Conservation (phyloP, 2,797 vertebrate species). For the Silurus lanzhouensis region DNA sequence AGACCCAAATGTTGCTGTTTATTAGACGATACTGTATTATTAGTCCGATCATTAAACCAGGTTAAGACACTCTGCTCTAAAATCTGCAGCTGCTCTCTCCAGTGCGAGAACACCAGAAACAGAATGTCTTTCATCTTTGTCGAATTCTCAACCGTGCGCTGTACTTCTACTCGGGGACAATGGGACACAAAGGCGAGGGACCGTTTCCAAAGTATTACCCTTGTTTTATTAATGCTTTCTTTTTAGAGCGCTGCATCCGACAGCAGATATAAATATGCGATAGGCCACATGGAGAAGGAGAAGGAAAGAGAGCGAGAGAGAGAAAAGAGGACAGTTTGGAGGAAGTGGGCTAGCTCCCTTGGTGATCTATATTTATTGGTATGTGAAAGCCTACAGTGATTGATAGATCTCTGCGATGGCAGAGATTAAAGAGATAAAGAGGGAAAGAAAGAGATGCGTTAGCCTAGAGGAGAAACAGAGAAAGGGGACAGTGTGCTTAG, state of each 20-base stretch:
- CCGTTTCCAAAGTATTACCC: neutral
- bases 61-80: constrained; percentile 23
- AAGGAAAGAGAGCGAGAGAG: constrained; percentile 37
- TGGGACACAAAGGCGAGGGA: neutral
- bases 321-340: constrained; percentile 63
- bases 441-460: constrained; percentile 17
- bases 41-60: constrained; percentile 48
- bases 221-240: neutral
- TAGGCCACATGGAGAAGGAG: constrained; percentile 67
- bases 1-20: constrained; percentile 20
- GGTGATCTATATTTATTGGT: constrained; percentile 83
- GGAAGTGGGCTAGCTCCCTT: constrained; percentile 81
- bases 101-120: neutral
- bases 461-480: neutral
- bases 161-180: constrained; percentile 13
- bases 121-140: neutral
- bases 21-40: constrained; percentile 44
- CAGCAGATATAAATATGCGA: constrained; percentile 70
- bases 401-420: constrained; percentile 69
- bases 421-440: constrained; percentile 53
- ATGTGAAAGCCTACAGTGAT: constrained; percentile 69
- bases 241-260: neutral
- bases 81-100: neutral
- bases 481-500: neutral
- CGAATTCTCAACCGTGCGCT: neutral